phyloP scores from a whole-genome alignment of 2,797 vertebrate species.

The Microtus californicus region DNA sequence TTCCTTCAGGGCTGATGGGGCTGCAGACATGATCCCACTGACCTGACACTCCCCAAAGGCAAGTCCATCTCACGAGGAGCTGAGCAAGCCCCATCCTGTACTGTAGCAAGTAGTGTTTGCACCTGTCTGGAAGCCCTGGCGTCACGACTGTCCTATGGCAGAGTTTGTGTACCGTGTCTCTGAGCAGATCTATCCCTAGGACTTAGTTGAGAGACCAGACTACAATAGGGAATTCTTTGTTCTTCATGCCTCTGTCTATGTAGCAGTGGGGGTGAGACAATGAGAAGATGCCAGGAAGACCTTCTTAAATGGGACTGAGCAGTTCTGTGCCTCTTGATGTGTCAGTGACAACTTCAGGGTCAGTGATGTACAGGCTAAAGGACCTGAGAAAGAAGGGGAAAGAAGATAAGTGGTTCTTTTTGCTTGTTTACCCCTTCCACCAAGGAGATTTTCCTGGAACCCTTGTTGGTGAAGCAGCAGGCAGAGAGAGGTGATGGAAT shows the following conservation, averaged over 20 bases:
- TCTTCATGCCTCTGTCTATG: accelerated
- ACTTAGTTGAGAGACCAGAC: not conserved
- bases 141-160: too few relatives aligned
- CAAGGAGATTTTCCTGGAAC: not conserved
- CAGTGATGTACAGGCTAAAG: not conserved
- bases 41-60: too few relatives aligned
- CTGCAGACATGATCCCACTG: not conserved
- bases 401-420: accelerated
- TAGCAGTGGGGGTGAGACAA: accelerated
- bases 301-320: not conserved
- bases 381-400: not conserved
- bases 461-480: accelerated
- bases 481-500: constrained; percentile 52
- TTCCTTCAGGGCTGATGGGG: not conserved
- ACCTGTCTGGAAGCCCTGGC: not conserved
- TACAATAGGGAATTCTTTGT: accelerated
- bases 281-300: accelerated
- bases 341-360: accelerated
- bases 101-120: not conserved
- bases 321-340: not conserved
- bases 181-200: accelerated
- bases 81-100: not conserved
- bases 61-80: not conserved
- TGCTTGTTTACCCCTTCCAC: not conserved
- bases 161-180: too few relatives aligned